phyloP scores from a whole-genome alignment of 1,140 invertebrate genomes.

The Leptonema lineaticorne region DNA sequence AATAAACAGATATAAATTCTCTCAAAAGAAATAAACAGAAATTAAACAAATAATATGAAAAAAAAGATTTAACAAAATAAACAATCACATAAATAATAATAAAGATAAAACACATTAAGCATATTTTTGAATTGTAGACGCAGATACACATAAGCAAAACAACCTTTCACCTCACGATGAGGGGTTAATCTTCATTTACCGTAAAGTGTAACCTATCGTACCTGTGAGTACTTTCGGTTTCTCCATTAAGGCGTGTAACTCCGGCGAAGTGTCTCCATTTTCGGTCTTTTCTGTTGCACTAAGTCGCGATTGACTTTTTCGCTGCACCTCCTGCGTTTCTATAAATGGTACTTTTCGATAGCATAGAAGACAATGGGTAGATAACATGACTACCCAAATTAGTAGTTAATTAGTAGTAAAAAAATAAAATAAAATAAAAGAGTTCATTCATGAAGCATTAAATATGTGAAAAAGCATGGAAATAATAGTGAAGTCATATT shows the following conservation, averaged over 20 bases:
- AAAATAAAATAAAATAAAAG: too few species aligned
- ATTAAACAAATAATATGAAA: too few species aligned
- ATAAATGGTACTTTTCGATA: constrained; percentile 33
- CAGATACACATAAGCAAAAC: neutral
- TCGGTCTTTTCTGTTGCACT: constrained; percentile 33
- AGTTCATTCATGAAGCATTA: constrained; percentile 25
- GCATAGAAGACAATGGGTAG: constrained; percentile 17
- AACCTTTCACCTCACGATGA: constrained; percentile 8
- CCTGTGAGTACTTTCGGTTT: constrained; percentile 28
- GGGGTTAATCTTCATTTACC: neutral
- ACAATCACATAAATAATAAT: neutral
- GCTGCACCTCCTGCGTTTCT: constrained; percentile 26
- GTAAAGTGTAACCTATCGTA: constrained; percentile 13
- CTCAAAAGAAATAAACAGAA: too few species aligned
- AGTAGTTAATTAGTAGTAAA: constrained; percentile 22
- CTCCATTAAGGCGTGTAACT: constrained; percentile 25
- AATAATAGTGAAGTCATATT: constrained; percentile 9
- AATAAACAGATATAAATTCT: too few species aligned
- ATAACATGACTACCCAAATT: constrained; percentile 21
- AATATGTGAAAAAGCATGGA: too few species aligned
- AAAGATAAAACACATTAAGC: neutral
- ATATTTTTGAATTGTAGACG: neutral
- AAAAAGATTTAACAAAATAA: too few species aligned
- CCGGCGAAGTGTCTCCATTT: constrained; percentile 25
- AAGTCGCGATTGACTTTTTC: constrained; percentile 29